Conservation (phyloP, 1,140 invertebrate genomes). For the Hylaeus anthracinus region DNA sequence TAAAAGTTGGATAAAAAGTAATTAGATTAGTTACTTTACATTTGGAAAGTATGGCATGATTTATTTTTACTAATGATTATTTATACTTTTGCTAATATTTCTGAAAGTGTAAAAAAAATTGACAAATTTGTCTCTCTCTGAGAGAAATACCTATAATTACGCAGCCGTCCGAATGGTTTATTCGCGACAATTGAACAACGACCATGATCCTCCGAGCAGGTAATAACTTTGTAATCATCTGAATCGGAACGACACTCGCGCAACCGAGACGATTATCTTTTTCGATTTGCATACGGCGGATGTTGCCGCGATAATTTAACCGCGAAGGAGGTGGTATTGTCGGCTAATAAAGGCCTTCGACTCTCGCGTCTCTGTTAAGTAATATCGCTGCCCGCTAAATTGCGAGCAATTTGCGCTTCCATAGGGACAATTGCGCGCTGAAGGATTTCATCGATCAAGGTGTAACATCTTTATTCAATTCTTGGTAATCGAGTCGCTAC, state of each 20-base stretch:
- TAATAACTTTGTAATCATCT: slow-evolving; percentile 52
- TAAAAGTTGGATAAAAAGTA: too few species aligned
- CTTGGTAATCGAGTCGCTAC: slow-evolving; percentile 19
- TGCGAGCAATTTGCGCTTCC: slow-evolving; percentile 41
- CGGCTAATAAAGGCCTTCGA: slow-evolving; percentile 29
- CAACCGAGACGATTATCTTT: slow-evolving; percentile 18
- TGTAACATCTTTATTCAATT: slow-evolving; percentile 35
- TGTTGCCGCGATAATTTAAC: slow-evolving; percentile 40
- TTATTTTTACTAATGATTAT: too few species aligned
- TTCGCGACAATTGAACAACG: slow-evolving; percentile 44
- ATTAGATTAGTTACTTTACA: too few species aligned
- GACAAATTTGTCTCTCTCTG: not conserved
- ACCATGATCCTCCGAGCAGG: slow-evolving; percentile 37
- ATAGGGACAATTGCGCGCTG: slow-evolving; percentile 28
- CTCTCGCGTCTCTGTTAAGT: slow-evolving; percentile 18
- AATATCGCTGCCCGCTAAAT: slow-evolving; percentile 42
- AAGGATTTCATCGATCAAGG: slow-evolving; percentile 16
- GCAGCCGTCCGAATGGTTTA: slow-evolving; percentile 33
- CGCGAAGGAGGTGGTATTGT: not conserved
- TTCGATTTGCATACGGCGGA: slow-evolving; percentile 58
- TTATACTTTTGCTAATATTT: too few species aligned
- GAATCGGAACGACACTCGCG: slow-evolving; percentile 37
- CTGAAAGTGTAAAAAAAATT: too few species aligned
- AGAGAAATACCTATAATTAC: slow-evolving; percentile 31
- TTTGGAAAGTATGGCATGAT: too few species aligned